Base-by-base conservation (phyloP, 1,140 invertebrate species). In the Drosophila busckii region DNA sequence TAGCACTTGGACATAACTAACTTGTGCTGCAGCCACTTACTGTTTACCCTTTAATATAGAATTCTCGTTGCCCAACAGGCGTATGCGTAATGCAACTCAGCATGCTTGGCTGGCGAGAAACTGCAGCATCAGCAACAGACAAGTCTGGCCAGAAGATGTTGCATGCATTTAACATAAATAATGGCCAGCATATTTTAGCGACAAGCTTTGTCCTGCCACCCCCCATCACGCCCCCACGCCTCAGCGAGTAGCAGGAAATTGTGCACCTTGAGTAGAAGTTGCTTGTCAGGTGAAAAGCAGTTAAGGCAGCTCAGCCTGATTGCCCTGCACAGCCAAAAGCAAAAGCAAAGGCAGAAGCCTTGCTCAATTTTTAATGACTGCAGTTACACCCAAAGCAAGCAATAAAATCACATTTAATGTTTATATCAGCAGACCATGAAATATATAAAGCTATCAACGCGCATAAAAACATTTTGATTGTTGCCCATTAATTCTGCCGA, bases 141-240 rank as follows among this genome's bases (percentile, higher is more conserved):
- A 5, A 22, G 31, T 19, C 46, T 49, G 16, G 60, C 9, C 20
- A 9, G 6, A 34, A 28, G 25, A 29, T 55, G 26, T 42, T 64
- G 60, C 64, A 67, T 67, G 53, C 48, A 67, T 58, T 64, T 64
- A 67, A 67, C 64, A 67, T 67, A 67, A 67, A 67, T 67, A 67
- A 64, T 67, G 64, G 60, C 48, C 29, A 48, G 60, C 45, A 32
- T 49, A 26, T 52, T 63, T 59, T 58, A 59, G 26, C 31, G 31
- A 12, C 23, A 40, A 35, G 31, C 23, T 40, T 8, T 2, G 9
- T 15, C n/a, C 23, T 38, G 10, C 12, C 23, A 3, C 4, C 9
- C 0, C 16, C 9, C 6, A 31, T 25, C 19, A 9, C 12, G n/a
- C n/a, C n/a, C n/a, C n/a, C n/a, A n/a, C n/a, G n/a, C n/a, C n/a